Evolutionary conservation across 2,888 invertebrate species (phyloP), one percentile per base, ranked within the genome.

Genomic region (Orgyia antiqua): DNA sequence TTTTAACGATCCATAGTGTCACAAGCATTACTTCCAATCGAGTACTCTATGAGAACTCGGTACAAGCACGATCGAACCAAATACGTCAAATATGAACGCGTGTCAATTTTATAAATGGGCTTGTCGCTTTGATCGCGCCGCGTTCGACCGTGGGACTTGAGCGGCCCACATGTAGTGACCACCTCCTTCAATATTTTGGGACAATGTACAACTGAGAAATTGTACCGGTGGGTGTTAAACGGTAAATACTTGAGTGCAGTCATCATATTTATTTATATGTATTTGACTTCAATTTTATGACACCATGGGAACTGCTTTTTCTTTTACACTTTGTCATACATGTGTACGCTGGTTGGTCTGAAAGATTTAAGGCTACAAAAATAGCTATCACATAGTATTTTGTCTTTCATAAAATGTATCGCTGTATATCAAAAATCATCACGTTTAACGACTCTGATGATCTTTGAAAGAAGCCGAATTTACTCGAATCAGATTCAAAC

Each of bases 21-120:
- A 24, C 19, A 27, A 24, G 3, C 29, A 26, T 21, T 24, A 15
- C 24, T 21, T 15, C 29, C 15, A 29, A 25, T 26, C 21, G 20
- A 19, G 24, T 33, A 33, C 13, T 13, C 10, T 25, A 20, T n/a
- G 20, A 25, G 8, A 13, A 10, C 13, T 24, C 19, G 12, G 27
- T 39, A 32, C 45, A 37, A 38, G 32, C 45, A 45, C 47, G 51
- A 40, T 43, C 41, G 15, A 38, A 51, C 66, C 64, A 57, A 61
- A 67, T 66, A 58, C 57, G 60, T 53, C 61, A 59, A 65, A 67
- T 65, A 68, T 68, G 61, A 64, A 60, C 65, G 61, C 67, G 74
- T 70, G 77, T 76, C 73, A 74, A 69, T 70, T 64, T 72, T 73
- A 74, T 71, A 74, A 74, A 74, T 68, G 73, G 67, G 58, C 41